phyloP scores from a whole-genome alignment of 2,797 vertebrate genomes.

The Parotocinclus haroldoi region DNA sequence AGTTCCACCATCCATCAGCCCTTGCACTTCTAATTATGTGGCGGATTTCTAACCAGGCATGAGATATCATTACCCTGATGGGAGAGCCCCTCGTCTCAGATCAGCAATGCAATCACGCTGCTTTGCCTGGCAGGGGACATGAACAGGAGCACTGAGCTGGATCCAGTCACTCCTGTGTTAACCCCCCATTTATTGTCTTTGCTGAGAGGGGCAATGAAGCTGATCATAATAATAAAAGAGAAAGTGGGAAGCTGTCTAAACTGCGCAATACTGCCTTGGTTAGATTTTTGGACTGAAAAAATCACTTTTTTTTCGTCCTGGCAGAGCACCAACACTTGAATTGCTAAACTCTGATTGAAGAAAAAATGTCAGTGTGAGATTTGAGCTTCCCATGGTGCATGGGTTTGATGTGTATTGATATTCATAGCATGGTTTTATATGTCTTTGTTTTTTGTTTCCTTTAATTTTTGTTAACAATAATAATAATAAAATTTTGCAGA shows the following conservation, averaged over 20 bases:
- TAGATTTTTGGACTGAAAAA: slow-evolving; percentile 20
- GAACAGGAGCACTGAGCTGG: slow-evolving; percentile 22
- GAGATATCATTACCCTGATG: slow-evolving; percentile 47
- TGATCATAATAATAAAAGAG: slow-evolving; percentile 23
- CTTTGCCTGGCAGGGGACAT: slow-evolving; percentile 27
- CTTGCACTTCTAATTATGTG: slow-evolving; percentile 49
- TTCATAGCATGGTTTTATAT: too few relatives aligned
- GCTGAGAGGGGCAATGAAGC: slow-evolving; percentile 21
- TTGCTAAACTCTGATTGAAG: slow-evolving; percentile 14
- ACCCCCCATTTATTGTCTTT: slow-evolving; percentile 10
- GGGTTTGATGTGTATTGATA: too few relatives aligned
- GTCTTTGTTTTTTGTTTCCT: too few relatives aligned
- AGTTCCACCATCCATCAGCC: slow-evolving; percentile 45
- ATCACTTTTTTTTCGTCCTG: slow-evolving; percentile 15
- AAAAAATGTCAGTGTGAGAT: slow-evolving; percentile 28
- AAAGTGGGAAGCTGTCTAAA: neutral
- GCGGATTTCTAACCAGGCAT: slow-evolving; percentile 48
- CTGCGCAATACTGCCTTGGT: neutral
- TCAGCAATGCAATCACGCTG: slow-evolving; percentile 1
- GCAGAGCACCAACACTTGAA: slow-evolving; percentile 7
- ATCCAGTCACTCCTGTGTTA: slow-evolving; percentile 11
- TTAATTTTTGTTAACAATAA: too few relatives aligned
- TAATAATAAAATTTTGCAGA: too few relatives aligned
- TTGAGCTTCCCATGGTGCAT: neutral
- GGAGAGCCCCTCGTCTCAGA: slow-evolving; percentile 30